Base-by-base conservation (phyloP, 2,888 invertebrate genomes). In the Aradus depressus region DNA sequence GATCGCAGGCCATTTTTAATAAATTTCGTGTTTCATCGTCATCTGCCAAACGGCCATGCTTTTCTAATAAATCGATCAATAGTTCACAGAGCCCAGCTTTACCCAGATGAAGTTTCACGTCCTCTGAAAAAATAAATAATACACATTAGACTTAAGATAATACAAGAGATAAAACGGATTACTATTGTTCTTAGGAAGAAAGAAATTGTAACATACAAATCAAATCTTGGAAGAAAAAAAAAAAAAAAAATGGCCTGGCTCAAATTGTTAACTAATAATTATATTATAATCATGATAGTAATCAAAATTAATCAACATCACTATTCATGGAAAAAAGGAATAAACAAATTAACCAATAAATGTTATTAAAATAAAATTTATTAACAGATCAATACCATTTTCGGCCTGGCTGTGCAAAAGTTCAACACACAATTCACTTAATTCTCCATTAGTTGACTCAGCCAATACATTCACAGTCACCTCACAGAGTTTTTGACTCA, bases 1-100 rank as follows among this genome's bases (percentile, higher is more conserved):
- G 74, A 67, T 91, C 89, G 63, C 89, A 89, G 19, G 89, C 86
- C 65, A 84, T 75, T 69, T 88, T 89, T 68, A 87, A 75, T 4
- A 84, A 72, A 2, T 80, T 76, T 60, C 79, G 69, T 16, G 76
- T 75, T 57, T 80, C 81, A 59, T 80, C 80, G 63, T 79, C 79
- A 42, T 65, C 63, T 51, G 76, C 73, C 50, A 63, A 70, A 60
- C 69, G 73, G 64, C 74, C 80, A 62, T 81, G 78, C 60, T 79
- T 78, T 64, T 86, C 84, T 28, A 90, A 70, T 14, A 88, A 72
- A 43, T 75, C 72, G 62, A 85, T 80, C 23, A 91, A 75, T 44
- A 84, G 72, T 64, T 87, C 81, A 58, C 86, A 82, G 3, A 86
- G 75, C 16, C 81, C 83, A 59, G 81, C 77, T 62, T 79, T 78